phyloP scores from a whole-genome alignment of 2,797 vertebrate genomes.

The Sebastes steindachneri region DNA sequence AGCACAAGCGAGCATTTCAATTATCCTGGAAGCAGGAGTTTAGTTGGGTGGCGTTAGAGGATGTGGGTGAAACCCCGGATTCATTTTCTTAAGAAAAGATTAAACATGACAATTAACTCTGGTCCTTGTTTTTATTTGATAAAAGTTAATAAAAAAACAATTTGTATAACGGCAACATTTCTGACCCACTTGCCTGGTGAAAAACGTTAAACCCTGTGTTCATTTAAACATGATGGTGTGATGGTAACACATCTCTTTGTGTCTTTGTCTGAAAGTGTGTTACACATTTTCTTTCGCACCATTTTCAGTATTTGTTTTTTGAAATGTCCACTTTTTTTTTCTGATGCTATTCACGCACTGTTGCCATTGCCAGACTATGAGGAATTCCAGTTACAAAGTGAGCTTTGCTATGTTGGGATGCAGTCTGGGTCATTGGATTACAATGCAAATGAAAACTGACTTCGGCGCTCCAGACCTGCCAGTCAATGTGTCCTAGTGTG shows the following conservation, averaged over 20 bases:
- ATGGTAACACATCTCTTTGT: background rate
- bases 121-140: no score
- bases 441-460: conserved; percentile 65
- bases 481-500: conserved; percentile 55
- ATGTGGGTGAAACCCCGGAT: no score
- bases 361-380: background rate
- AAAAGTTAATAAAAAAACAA: no score
- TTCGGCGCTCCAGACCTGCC: conserved; percentile 51
- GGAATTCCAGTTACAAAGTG: conserved; percentile 21
- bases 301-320: background rate
- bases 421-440: conserved; percentile 47
- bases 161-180: no score
- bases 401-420: conserved; percentile 22
- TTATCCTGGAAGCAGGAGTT: no score
- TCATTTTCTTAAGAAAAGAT: no score
- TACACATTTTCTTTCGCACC: background rate
- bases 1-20: no score
- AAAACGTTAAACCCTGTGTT: rapidly evolving
- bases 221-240: background rate
- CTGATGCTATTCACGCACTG: background rate
- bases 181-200: no score
- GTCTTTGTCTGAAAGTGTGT: background rate
- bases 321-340: background rate
- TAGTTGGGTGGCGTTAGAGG: no score
- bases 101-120: background rate